Percentiles rank a stretch among this genome's conserved stretches.
Evolutionary conservation across 2,797 vertebrate genomes (phyloP).

Genomic region (Rhynchotus rufescens): DNA sequence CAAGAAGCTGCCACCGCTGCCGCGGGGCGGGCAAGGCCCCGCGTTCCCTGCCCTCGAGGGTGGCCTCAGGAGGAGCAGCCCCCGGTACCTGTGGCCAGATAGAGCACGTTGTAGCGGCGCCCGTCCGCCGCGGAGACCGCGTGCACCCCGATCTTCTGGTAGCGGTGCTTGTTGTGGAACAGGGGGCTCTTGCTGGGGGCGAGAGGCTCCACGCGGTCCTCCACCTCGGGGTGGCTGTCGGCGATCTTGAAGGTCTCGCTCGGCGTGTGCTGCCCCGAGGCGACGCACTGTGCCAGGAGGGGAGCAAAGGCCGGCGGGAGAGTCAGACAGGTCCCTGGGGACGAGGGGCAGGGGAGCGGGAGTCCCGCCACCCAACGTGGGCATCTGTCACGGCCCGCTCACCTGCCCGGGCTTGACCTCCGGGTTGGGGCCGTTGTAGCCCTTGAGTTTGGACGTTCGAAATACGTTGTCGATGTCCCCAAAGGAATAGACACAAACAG

Average conservation of each 20-base stretch:
- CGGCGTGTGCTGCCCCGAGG: slow-evolving; percentile 70
- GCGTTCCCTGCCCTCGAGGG: fast-evolving
- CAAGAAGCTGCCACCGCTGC: background rate
- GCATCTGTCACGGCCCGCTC: background rate
- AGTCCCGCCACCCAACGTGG: fast-evolving
- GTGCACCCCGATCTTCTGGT: slow-evolving; percentile 77
- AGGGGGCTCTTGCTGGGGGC: slow-evolving; percentile 55
- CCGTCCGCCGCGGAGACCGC: slow-evolving; percentile 1
- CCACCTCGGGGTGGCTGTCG: slow-evolving; percentile 78
- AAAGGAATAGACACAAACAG: slow-evolving; percentile 77
- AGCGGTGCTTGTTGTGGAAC: slow-evolving; percentile 80
- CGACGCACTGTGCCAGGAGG: slow-evolving; percentile 59
- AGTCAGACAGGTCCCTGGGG: background rate
- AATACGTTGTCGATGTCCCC: slow-evolving; percentile 75
- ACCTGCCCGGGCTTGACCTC: slow-evolving; percentile 80
- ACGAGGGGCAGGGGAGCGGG: background rate
- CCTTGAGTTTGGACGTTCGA: slow-evolving; percentile 75
- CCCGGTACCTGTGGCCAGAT: slow-evolving; percentile 78
- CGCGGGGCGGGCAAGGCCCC: background rate
- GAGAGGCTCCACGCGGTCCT: slow-evolving; percentile 70
- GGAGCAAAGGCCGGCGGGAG: background rate
- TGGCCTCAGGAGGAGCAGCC: background rate
- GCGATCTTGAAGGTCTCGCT: slow-evolving; percentile 81
- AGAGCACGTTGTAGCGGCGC: slow-evolving; percentile 66
- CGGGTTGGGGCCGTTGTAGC: slow-evolving; percentile 56